Percentiles rank a stretch among this genome's conserved stretches.
Conservation (phyloP, 2,113 vertebrate species). For the Podarcis cretensis region DNA sequence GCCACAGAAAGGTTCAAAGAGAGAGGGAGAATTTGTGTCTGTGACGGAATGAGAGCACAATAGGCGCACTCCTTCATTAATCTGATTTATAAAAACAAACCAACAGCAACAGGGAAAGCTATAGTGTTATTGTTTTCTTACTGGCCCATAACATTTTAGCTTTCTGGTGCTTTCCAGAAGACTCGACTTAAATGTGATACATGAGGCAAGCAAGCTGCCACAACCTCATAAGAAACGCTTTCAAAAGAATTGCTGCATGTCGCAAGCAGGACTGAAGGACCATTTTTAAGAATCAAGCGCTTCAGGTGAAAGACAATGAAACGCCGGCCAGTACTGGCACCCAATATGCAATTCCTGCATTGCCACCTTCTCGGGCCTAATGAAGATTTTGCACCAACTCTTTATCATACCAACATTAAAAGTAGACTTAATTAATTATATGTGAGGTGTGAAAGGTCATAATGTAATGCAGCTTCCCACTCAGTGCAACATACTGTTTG, state of each 20-base stretch:
- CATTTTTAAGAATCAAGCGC: slow-evolving; percentile 44
- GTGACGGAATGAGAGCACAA: neutral
- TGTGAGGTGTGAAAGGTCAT: neutral
- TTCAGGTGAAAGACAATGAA: slow-evolving; percentile 13
- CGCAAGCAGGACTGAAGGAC: slow-evolving; percentile 24
- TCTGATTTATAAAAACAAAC: slow-evolving; percentile 29
- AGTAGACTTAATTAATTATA: slow-evolving; percentile 9
- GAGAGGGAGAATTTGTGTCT: neutral
- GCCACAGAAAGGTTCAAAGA: neutral
- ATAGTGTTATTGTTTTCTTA: slow-evolving; percentile 53
- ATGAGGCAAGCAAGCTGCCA: slow-evolving; percentile 23
- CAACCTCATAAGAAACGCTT: slow-evolving; percentile 54
- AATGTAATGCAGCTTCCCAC: slow-evolving; percentile 44
- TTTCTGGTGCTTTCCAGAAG: slow-evolving; percentile 61
- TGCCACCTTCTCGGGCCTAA: neutral
- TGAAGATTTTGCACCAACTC: slow-evolving; percentile 36
- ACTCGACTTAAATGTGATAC: slow-evolving; percentile 50
- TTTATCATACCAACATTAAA: slow-evolving; percentile 14
- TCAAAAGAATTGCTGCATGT: slow-evolving; percentile 4
- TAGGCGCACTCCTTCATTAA: neutral
- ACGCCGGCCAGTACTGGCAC: slow-evolving; percentile 24
- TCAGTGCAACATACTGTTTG: slow-evolving; percentile 39
- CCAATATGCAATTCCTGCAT: slow-evolving; percentile 46
- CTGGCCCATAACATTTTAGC: slow-evolving; percentile 48
- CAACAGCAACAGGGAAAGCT: neutral